Conservation (phyloP, 1,140 invertebrate species). For the Microplitis demolitor region DNA sequence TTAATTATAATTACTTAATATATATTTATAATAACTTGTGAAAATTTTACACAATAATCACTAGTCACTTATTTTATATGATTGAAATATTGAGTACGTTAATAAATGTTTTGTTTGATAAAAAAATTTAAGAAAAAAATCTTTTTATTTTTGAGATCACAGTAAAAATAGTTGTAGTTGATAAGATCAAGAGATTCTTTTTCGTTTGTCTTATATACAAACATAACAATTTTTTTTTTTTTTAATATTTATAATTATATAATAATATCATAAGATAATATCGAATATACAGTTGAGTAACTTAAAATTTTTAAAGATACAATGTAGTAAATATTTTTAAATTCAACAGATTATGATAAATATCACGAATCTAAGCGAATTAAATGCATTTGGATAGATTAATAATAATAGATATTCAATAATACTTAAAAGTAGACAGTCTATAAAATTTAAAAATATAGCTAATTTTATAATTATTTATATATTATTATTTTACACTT, state of each 20-base stretch:
- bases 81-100: neutral
- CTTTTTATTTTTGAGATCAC: conserved; percentile 41
- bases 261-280: too few species aligned
- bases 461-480: neutral
- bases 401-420: too few species aligned
- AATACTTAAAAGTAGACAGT: neutral
- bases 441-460: neutral
- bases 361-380: too few species aligned
- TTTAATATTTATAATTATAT: too few species aligned
- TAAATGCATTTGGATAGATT: too few species aligned
- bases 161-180: conserved; percentile 38
- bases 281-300: too few species aligned
- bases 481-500: conserved; percentile 32
- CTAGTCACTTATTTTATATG: neutral
- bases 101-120: neutral
- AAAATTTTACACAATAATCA: neutral
- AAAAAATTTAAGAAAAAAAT: neutral
- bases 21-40: neutral
- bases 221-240: conserved; percentile 29
- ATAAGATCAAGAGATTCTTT: conserved; percentile 28
- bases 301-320: too few species aligned
- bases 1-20: too few species aligned
- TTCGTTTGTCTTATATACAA: conserved; percentile 30
- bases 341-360: too few species aligned
- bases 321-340: too few species aligned